A percentile compares a stretch with the other conserved stretches of the same genome.
Evolutionary conservation across 2,888 invertebrate species (phyloP).

Genomic region (Dendrolimus houi): DNA sequence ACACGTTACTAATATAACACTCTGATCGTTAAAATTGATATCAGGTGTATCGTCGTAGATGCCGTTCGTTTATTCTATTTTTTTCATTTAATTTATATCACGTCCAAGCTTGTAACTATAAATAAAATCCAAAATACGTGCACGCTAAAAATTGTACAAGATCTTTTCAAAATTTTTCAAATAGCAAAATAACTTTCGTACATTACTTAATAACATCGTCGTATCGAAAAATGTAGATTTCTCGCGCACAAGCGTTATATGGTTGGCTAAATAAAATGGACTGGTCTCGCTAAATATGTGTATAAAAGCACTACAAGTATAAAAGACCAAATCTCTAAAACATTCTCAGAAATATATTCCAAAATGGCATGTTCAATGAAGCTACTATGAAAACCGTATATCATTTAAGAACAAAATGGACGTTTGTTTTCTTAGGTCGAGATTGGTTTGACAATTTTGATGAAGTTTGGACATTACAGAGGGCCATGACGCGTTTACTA

Average conservation of each 20-base stretch:
- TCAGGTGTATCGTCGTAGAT: constrained; percentile 14
- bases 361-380: constrained; percentile 65
- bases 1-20: background rate
- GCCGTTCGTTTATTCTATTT: constrained; percentile 17
- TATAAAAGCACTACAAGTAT: constrained; percentile 75
- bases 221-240: constrained; percentile 42
- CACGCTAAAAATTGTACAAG: constrained; percentile 43
- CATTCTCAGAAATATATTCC: constrained; percentile 68
- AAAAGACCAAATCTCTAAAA: constrained; percentile 63
- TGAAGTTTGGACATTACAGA: constrained; percentile 50
- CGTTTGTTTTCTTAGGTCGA: constrained; percentile 70
- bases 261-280: constrained; percentile 72
- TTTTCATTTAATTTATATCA: constrained; percentile 27
- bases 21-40: background rate
- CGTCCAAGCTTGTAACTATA: constrained; percentile 54
- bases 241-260: constrained; percentile 61
- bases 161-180: constrained; percentile 46
- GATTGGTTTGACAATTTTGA: constrained; percentile 63
- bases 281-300: constrained; percentile 68
- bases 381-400: constrained; percentile 59
- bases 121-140: constrained; percentile 37
- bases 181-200: constrained; percentile 65
- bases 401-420: constrained; percentile 73
- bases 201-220: constrained; percentile 4
- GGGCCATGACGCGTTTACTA: constrained; percentile 11